phyloP scores from a whole-genome alignment of 2,888 invertebrate species.

The Noctua janthina region DNA sequence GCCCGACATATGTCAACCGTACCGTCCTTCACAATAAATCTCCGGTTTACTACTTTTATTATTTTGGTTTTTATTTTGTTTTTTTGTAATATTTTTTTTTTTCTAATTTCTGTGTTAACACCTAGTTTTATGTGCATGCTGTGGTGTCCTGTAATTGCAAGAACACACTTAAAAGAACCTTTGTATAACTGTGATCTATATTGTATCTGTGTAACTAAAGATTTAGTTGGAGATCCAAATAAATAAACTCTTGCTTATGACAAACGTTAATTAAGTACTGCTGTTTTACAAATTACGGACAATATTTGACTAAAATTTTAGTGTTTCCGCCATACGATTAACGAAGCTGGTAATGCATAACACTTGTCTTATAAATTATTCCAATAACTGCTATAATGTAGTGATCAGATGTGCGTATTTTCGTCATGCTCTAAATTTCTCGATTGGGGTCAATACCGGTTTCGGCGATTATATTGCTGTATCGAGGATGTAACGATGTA shows the following conservation, averaged over 20 bases:
- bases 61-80: too few species aligned
- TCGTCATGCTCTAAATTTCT: slow-evolving; percentile 84
- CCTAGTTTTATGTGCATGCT: too few species aligned
- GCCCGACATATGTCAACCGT: too few species aligned
- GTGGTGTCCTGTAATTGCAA: too few species aligned
- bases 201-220: too few species aligned
- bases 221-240: too few species aligned
- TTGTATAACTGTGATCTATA: too few species aligned
- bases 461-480: slow-evolving; percentile 71
- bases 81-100: too few species aligned
- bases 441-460: slow-evolving; percentile 85
- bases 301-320: not conserved
- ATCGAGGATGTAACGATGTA: slow-evolving; percentile 61
- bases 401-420: slow-evolving; percentile 68
- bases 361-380: slow-evolving; percentile 32
- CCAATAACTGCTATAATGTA: slow-evolving; percentile 52
- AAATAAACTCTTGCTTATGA: not conserved
- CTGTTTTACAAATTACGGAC: not conserved
- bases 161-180: too few species aligned
- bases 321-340: not conserved
- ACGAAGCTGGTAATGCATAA: slow-evolving; percentile 25
- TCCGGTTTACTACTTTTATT: too few species aligned
- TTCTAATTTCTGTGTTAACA: too few species aligned
- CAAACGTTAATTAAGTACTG: not conserved
- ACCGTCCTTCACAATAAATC: too few species aligned